Conservation (phyloP, 1,140 invertebrate genomes). For the Aleiodes sp. region DNA sequence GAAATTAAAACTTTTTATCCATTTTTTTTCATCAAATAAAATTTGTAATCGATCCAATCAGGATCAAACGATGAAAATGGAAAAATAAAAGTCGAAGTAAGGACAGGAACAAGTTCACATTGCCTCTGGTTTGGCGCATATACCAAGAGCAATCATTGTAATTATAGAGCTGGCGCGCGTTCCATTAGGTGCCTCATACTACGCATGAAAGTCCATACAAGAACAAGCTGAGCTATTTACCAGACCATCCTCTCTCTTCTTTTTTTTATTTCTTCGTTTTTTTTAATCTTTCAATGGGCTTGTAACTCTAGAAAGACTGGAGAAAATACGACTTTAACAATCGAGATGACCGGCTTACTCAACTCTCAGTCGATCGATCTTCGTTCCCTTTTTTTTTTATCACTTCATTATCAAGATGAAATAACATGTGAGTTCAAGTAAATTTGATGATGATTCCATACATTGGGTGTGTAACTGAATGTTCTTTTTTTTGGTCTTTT, state of each 20-base stretch:
- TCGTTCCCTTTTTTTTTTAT: slow-evolving; percentile 27
- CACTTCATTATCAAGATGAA: slow-evolving; percentile 26
- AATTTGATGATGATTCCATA: slow-evolving; percentile 9
- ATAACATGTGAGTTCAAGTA: slow-evolving; percentile 14
- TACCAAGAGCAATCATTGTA: slow-evolving; percentile 63
- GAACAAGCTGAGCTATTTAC: slow-evolving; percentile 32
- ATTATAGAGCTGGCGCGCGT: slow-evolving; percentile 64
- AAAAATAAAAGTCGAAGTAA: slow-evolving; percentile 4
- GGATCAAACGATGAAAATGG: not conserved
- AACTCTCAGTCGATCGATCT: slow-evolving; percentile 5
- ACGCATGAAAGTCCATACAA: slow-evolving; percentile 25
- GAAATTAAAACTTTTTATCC: not conserved
- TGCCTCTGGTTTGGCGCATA: slow-evolving; percentile 43
- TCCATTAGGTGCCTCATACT: slow-evolving; percentile 59
- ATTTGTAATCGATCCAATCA: slow-evolving; percentile 44
- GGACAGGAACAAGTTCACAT: slow-evolving; percentile 27
- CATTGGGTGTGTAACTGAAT: slow-evolving; percentile 4
- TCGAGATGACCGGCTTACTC: not conserved
- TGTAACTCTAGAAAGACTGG: too few relatives aligned
- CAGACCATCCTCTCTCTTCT: not conserved
- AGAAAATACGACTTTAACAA: slow-evolving; percentile 12
- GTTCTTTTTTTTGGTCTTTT: not conserved
- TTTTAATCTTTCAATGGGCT: not conserved
- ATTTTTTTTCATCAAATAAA: slow-evolving; percentile 38
- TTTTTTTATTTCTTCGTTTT: not conserved